Conservation (phyloP, 2,888 invertebrate species). For the Papilio gigon region DNA sequence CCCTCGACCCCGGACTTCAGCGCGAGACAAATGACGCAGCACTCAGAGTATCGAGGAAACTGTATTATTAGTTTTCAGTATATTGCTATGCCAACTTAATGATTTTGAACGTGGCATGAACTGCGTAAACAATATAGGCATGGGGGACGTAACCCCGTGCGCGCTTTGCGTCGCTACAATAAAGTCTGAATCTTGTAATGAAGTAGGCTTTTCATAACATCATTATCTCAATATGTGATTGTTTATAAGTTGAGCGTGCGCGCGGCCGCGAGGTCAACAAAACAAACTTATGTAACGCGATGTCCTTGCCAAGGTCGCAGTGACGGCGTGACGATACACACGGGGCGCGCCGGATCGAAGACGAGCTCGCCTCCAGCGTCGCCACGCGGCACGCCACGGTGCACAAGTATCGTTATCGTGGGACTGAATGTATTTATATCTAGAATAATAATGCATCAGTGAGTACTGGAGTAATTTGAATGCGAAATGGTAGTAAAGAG, state of each 20-base stretch:
- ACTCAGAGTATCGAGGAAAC: neutral
- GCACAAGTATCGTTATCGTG: neutral
- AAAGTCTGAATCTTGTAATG: neutral
- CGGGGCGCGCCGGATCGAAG: constrained; percentile 17
- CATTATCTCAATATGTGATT: neutral
- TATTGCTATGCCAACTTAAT: no score
- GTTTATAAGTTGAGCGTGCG: neutral
- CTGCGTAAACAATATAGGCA: no score
- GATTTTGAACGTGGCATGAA: no score
- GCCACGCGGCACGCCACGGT: neutral
- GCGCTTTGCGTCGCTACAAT: neutral
- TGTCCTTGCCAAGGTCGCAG: constrained; percentile 28
- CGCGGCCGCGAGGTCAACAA: constrained; percentile 1
- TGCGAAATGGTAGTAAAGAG: no score
- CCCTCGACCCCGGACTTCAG: neutral
- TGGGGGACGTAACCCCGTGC: neutral
- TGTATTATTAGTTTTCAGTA: no score
- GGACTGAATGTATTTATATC: neutral
- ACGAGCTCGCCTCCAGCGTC: neutral
- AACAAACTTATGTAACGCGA: constrained; percentile 3
- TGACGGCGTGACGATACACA: constrained; percentile 16
- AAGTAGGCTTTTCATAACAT: neutral
- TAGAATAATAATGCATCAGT: neutral
- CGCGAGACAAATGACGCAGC: constrained; percentile 1
- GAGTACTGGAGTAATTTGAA: no score